A percentile compares a stretch with the other conserved stretches of the same genome.
phyloP scores from a whole-genome alignment of 2,113 vertebrate species.

The Elanus axillaris region DNA sequence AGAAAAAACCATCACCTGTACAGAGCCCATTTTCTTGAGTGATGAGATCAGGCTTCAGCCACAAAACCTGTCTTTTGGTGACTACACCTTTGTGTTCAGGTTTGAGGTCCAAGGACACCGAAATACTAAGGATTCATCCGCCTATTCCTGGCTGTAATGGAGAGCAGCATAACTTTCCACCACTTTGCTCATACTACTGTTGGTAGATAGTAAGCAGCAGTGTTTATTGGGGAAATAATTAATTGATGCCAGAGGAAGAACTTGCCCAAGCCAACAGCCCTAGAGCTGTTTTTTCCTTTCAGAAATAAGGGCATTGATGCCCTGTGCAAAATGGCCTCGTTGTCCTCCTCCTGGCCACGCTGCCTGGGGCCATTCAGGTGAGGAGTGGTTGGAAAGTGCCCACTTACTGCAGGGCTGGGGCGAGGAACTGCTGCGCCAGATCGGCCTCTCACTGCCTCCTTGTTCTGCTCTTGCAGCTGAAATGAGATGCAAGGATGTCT shows the following conservation, averaged over 20 bases:
- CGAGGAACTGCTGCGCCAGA: background rate
- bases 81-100: background rate
- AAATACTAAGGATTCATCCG: background rate
- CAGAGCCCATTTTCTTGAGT: background rate
- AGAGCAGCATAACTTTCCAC: background rate
- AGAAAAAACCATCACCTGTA: background rate
- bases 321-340: background rate
- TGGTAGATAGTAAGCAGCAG: background rate
- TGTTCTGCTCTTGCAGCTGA: background rate
- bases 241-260: background rate
- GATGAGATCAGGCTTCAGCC: background rate
- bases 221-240: background rate
- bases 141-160: background rate
- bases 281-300: background rate
- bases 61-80: background rate
- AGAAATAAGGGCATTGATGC: background rate
- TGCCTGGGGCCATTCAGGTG: background rate
- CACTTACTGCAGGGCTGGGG: background rate
- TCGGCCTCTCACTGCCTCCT: background rate
- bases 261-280: background rate
- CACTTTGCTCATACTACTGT: background rate
- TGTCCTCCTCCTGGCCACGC: background rate
- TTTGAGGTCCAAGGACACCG: background rate
- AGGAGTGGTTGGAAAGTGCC: background rate
- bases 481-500: conserved; percentile 44